These are phyloP conservation scores for Epirrhoe tristata DNA, from an alignment of 2,888 invertebrate genomes.

Conservation along the genomic window DNA sequence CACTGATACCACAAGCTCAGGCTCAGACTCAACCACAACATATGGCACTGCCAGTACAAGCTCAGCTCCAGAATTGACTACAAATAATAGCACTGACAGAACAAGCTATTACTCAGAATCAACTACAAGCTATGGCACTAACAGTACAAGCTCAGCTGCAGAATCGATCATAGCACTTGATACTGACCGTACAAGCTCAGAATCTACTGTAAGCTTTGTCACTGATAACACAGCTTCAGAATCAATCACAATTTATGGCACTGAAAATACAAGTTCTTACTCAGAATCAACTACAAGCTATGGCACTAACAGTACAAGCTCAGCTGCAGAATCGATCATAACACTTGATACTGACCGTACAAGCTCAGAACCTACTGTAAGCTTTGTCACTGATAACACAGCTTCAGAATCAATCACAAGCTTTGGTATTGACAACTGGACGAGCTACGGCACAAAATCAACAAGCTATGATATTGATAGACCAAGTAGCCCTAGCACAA, in stretches of 20 bases:
- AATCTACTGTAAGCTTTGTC: not conserved
- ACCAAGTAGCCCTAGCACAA: not conserved
- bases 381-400: not conserved
- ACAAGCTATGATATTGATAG: not conserved
- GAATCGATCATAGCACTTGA: not conserved
- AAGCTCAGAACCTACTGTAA: not conserved
- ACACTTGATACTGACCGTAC: not conserved
- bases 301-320: too few species aligned
- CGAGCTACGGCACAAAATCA: not conserved
- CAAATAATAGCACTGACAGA: too few species aligned
- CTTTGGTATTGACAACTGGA: not conserved
- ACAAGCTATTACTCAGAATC: too few species aligned
- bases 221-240: not conserved
- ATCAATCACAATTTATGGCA: not conserved
- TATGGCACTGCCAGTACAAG: not conserved
- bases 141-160: too few species aligned
- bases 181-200: not conserved
- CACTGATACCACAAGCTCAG: not conserved
- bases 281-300: too few species aligned
- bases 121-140: too few species aligned
- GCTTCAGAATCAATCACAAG: not conserved
- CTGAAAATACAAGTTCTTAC: not conserved
- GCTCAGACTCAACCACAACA: not conserved
- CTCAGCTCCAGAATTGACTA: not conserved
- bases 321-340: not conserved